Conservation (phyloP, 2,888 invertebrate species). For the Netelia melanura region DNA sequence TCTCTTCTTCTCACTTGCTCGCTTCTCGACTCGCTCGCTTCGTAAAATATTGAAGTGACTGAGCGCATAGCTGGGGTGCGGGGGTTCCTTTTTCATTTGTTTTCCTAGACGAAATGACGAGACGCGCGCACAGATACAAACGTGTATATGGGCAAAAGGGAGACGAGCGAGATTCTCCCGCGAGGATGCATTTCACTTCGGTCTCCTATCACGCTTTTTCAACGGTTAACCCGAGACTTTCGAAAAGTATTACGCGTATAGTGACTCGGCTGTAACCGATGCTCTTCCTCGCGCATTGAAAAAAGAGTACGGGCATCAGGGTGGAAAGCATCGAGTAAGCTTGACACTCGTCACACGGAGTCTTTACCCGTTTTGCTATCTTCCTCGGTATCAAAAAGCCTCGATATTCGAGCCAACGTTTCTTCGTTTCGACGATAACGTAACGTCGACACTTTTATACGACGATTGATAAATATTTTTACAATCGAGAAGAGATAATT, state of each 20-base stretch:
- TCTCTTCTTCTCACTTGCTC: constrained; percentile 7
- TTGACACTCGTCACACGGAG: constrained; percentile 56
- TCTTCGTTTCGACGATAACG: background rate
- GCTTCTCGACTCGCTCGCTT: constrained; percentile 57
- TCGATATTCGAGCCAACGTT: constrained; percentile 11
- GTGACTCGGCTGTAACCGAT: background rate
- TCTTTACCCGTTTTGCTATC: constrained; percentile 20
- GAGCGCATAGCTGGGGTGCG: constrained; percentile 13
- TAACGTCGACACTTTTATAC: background rate
- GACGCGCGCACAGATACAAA: constrained; percentile 32
- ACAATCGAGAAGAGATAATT: too few relatives aligned
- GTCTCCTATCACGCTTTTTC: constrained; percentile 40
- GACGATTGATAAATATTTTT: background rate
- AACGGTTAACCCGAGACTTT: constrained; percentile 54
- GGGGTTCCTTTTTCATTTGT: constrained; percentile 65
- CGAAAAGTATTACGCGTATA: constrained; percentile 29
- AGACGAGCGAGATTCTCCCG: constrained; percentile 20
- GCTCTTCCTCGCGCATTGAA: background rate
- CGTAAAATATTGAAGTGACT: constrained; percentile 71
- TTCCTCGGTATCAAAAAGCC: constrained; percentile 5
- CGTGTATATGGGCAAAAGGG: background rate
- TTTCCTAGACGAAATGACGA: constrained; percentile 64
- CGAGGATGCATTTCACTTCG: constrained; percentile 64
- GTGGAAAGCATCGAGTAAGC: constrained; percentile 48
- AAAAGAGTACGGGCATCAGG: constrained; percentile 18